Conservation (phyloP, 2,888 invertebrate species). For the Bimastos eiseni region DNA sequence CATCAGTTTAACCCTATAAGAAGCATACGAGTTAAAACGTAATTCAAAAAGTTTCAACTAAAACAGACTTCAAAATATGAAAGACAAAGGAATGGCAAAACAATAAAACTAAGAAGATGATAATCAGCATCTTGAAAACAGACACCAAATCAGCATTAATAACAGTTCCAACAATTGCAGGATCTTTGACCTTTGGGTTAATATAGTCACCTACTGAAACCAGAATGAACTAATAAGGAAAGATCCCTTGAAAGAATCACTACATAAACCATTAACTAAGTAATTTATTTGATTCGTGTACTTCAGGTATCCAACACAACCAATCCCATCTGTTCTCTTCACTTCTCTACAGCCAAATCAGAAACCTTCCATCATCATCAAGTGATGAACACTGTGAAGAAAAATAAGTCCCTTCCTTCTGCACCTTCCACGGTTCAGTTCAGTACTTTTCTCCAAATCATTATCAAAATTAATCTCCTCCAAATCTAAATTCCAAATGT, state of each 20-base stretch:
- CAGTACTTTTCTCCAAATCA: not conserved
- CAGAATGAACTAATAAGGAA: not conserved
- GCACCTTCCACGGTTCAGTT: not conserved
- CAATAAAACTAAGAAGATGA: not conserved
- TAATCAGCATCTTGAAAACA: not conserved
- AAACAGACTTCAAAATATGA: not conserved
- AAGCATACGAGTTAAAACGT: not conserved
- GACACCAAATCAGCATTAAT: not conserved
- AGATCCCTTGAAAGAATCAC: not conserved
- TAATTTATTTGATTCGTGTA: not conserved
- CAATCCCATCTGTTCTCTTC: not conserved
- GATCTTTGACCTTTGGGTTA: too few relatives aligned
- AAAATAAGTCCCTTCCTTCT: not conserved
- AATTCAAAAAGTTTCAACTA: not conserved
- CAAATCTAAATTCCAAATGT: not conserved
- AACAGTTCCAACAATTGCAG: not conserved
- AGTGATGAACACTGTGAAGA: not conserved
- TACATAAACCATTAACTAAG: not conserved
- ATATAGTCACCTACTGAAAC: too few relatives aligned
- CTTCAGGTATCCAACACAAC: not conserved
- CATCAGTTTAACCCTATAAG: too few relatives aligned
- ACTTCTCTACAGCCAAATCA: not conserved
- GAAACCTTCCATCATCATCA: not conserved
- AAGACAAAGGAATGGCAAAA: not conserved
- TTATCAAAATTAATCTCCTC: not conserved